Percentiles rank a stretch among this genome's conserved stretches.
phyloP scores from a whole-genome alignment of 2,113 vertebrate species.

The Pyrgilauda ruficollis region DNA sequence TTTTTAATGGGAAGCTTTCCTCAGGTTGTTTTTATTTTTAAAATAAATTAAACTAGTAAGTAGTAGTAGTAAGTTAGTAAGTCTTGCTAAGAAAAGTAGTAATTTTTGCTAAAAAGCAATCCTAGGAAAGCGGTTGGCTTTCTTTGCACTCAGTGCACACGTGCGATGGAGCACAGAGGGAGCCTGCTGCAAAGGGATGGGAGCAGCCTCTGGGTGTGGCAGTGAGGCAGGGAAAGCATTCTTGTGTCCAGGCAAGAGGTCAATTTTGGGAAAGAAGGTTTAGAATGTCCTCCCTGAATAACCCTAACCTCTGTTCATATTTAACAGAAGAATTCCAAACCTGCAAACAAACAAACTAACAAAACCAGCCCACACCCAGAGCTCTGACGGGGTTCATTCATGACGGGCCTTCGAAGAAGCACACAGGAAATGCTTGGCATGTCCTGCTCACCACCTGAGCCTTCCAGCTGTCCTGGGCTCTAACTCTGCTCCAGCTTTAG shows the following conservation, averaged over 20 bases:
- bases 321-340: background rate
- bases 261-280: background rate
- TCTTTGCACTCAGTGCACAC: background rate
- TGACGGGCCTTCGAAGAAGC: background rate
- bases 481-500: accelerated
- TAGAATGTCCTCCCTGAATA: background rate
- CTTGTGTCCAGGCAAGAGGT: too few relatives aligned
- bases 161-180: background rate
- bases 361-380: background rate
- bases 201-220: background rate
- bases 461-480: background rate
- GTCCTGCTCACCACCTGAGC: background rate
- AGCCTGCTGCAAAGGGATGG: background rate
- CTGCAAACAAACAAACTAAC: too few relatives aligned
- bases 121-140: background rate
- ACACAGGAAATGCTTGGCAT: accelerated
- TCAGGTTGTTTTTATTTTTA: background rate
- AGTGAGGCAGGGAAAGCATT: background rate
- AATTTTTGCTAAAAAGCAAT: background rate
- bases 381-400: background rate
- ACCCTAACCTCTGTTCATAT: background rate
- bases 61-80: background rate
- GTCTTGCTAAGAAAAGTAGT: background rate
- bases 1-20: background rate
- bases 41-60: background rate